Conservation (phyloP, 2,113 vertebrate species). For the Coregonus clupeaformis region DNA sequence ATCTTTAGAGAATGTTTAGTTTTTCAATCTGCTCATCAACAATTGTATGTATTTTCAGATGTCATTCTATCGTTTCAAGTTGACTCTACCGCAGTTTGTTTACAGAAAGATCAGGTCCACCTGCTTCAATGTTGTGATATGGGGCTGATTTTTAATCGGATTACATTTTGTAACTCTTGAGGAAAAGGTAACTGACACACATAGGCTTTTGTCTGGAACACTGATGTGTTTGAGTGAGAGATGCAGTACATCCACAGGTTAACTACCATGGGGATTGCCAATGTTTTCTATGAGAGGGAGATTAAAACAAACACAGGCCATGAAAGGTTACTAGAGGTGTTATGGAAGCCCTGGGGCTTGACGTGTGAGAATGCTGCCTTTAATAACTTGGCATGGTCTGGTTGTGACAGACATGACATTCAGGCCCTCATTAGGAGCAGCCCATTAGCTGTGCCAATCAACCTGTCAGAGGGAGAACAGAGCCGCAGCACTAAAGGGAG, state of each 20-base stretch:
- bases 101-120: background rate
- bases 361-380: constrained; percentile 68
- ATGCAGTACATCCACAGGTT: too few relatives aligned
- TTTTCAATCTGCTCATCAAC: too few relatives aligned
- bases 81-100: background rate
- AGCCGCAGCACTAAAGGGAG: constrained; percentile 11
- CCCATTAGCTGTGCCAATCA: constrained; percentile 77
- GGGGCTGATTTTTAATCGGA: background rate
- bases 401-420: constrained; percentile 77
- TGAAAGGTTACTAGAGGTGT: background rate
- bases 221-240: background rate
- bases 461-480: constrained; percentile 33
- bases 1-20: background rate
- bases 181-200: background rate
- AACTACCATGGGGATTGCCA: too few relatives aligned
- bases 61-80: background rate
- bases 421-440: constrained; percentile 80
- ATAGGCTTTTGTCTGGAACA: background rate
- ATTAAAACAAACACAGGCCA: background rate
- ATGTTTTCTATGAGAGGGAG: background rate
- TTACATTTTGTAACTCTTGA: background rate
- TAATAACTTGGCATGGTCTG: constrained; percentile 76
- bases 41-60: background rate
- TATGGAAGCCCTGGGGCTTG: constrained; percentile 20
- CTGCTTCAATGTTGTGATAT: background rate